Evolutionary conservation across 53 echinoderm and acorn worm species (phyloP).

Genomic region (Patiria pectinifera): DNA sequence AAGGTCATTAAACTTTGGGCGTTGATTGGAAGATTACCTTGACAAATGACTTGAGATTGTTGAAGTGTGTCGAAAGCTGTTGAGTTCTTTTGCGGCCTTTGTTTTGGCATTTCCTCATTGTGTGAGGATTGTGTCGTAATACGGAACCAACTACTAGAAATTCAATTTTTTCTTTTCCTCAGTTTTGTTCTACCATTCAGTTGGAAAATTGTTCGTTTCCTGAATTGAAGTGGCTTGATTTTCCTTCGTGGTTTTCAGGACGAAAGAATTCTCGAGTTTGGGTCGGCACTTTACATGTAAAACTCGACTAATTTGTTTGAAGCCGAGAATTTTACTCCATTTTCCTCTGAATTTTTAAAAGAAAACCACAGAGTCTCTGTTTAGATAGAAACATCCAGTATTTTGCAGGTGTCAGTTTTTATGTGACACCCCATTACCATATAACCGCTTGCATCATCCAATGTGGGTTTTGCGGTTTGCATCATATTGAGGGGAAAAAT

Average conservation of each 20-base stretch:
- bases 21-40: background rate
- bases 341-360: too few relatives aligned
- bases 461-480: too few relatives aligned
- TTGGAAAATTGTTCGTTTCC: background rate
- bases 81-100: background rate
- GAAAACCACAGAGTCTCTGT: too few relatives aligned
- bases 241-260: background rate
- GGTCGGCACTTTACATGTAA: too few relatives aligned
- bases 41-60: background rate
- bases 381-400: too few relatives aligned
- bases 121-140: background rate
- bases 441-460: too few relatives aligned
- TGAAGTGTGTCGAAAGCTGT: background rate
- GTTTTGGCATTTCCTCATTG: background rate
- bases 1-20: conserved; percentile 7
- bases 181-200: background rate
- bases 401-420: too few relatives aligned
- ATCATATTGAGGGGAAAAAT: too few relatives aligned
- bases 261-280: background rate
- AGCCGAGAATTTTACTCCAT: too few relatives aligned
- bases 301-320: too few relatives aligned
- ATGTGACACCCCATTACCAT: too few relatives aligned
- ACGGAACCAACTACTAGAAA: background rate
- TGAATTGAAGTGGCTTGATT: background rate
- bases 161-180: background rate